phyloP scores from a whole-genome alignment of 2,888 invertebrate genomes.

The Epiblema foenella region DNA sequence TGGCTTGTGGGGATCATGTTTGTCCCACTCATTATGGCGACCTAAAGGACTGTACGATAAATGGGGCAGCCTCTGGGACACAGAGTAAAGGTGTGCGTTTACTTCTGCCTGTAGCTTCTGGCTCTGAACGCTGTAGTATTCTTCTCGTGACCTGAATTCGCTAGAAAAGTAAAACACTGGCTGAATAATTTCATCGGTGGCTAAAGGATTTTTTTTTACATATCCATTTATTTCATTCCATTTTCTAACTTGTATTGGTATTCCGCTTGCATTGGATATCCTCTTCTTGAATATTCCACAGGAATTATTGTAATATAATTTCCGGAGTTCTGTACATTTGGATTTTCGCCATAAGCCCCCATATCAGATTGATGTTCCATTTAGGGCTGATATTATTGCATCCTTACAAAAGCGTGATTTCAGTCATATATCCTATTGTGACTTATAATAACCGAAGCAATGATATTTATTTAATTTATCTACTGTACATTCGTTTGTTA shows the following conservation, averaged over 20 bases:
- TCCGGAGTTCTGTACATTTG: slow-evolving; percentile 79
- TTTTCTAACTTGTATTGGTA: slow-evolving; percentile 83
- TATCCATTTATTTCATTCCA: not conserved
- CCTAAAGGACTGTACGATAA: slow-evolving; percentile 79
- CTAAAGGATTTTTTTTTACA: not conserved
- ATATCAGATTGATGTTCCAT: slow-evolving; percentile 81
- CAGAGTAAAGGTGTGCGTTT: slow-evolving; percentile 84
- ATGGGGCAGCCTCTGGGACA: slow-evolving; percentile 85
- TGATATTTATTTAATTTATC: slow-evolving; percentile 1
- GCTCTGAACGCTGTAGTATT: slow-evolving; percentile 80
- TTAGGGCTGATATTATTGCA: slow-evolving; percentile 49
- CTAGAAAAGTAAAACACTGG: slow-evolving; percentile 55
- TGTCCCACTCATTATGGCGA: slow-evolving; percentile 81
- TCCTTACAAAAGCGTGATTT: slow-evolving; percentile 37
- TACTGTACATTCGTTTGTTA: slow-evolving; percentile 46
- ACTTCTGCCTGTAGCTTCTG: slow-evolving; percentile 82
- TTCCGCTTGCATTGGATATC: slow-evolving; percentile 84
- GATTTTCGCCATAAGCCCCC: slow-evolving; percentile 79
- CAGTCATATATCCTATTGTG: not conserved
- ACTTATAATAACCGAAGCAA: not conserved
- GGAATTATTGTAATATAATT: slow-evolving; percentile 86
- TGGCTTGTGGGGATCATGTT: slow-evolving; percentile 78
- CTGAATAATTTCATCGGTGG: slow-evolving; percentile 5
- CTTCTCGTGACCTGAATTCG: slow-evolving; percentile 80
- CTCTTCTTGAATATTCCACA: slow-evolving; percentile 84